Conservation (phyloP, 2,113 vertebrate genomes). For the Catagonus wagneri region DNA sequence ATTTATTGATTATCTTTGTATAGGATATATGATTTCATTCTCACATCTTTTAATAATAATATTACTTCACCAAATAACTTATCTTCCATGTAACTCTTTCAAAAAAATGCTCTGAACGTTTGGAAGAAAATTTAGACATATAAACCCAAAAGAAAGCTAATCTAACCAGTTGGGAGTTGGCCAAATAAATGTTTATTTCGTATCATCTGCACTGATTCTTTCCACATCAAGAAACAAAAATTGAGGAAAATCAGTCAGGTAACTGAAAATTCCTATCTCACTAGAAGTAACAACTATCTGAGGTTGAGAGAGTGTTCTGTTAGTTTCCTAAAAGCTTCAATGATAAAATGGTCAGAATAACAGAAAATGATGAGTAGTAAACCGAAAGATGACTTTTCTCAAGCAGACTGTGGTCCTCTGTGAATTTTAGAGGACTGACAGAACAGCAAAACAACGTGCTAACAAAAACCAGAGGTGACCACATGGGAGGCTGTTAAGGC, state of each 20-base stretch:
- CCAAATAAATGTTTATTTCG: not conserved
- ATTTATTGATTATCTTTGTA: constrained; percentile 43
- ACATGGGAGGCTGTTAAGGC: not conserved
- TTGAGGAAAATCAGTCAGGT: not conserved
- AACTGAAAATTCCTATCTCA: not conserved
- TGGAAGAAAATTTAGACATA: not conserved
- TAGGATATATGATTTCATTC: constrained; percentile 5
- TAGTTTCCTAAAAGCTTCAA: not conserved
- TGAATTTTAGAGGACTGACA: not conserved
- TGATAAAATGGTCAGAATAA: not conserved
- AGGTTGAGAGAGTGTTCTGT: not conserved
- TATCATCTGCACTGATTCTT: not conserved
- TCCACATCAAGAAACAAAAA: not conserved
- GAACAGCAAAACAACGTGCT: not conserved
- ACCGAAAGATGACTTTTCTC: not conserved
- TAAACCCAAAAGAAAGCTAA: not conserved
- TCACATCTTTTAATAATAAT: constrained; percentile 16
- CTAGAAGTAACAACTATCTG: not conserved
- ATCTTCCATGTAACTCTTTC: constrained; percentile 4
- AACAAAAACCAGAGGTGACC: not conserved
- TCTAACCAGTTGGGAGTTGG: not conserved
- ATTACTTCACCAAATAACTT: constrained; percentile 5
- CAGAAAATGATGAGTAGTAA: not conserved
- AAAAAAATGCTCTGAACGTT: not conserved
- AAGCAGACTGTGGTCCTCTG: not conserved